phyloP scores from a whole-genome alignment of 2,888 invertebrate genomes.

The Temnothorax rugatulus region DNA sequence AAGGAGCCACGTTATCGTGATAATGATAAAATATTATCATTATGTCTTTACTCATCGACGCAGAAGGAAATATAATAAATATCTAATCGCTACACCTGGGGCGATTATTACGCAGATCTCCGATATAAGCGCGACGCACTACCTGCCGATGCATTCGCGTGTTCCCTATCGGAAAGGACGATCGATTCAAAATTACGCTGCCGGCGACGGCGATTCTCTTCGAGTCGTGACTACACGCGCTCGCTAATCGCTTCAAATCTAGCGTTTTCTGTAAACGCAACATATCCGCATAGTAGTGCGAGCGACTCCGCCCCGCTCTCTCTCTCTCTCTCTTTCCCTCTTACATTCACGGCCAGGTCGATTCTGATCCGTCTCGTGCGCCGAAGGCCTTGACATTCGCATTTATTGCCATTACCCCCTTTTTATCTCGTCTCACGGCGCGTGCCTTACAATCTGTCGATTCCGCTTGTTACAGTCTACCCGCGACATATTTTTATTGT shows the following conservation, averaged over 20 bases:
- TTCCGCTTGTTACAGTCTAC: constrained; percentile 30
- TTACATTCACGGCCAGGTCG: constrained; percentile 5
- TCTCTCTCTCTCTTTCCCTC: not conserved
- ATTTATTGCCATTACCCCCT: constrained; percentile 46
- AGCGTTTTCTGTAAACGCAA: constrained; percentile 23
- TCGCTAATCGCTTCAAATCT: constrained; percentile 9
- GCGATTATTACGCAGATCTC: constrained; percentile 1
- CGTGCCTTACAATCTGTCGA: constrained; percentile 26
- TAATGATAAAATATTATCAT: not conserved
- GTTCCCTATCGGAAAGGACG: constrained; percentile 6
- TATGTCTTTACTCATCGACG: not conserved
- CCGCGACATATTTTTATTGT: constrained; percentile 14
- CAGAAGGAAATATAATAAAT: not conserved
- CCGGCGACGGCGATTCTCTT: constrained; percentile 2
- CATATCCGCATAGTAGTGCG: constrained; percentile 45
- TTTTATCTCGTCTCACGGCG: constrained; percentile 38
- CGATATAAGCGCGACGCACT: not conserved
- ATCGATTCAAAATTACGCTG: constrained; percentile 36
- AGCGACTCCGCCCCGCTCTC: not conserved
- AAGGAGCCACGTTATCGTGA: not conserved
- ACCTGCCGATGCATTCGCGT: constrained; percentile 29
- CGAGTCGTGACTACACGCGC: constrained; percentile 25
- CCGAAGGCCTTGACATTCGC: constrained; percentile 49
- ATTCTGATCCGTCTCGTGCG: constrained; percentile 44
- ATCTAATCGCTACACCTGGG: not conserved